Conservation (phyloP, 2,888 invertebrate genomes). For the Heteromurus nitidus region DNA sequence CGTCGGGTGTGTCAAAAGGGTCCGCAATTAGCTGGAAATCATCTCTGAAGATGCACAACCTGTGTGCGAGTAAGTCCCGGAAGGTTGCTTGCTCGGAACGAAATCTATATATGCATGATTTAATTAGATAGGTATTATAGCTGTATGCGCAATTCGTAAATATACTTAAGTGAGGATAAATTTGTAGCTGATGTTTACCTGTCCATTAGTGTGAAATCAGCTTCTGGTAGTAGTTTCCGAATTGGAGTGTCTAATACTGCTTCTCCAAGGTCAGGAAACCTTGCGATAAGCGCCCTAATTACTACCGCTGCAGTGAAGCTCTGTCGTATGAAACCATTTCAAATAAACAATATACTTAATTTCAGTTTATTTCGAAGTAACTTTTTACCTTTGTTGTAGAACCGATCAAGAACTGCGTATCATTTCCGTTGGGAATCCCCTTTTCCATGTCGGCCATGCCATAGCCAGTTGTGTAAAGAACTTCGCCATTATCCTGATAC, state of each 20-base stretch:
- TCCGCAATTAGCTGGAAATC: slow-evolving; percentile 42
- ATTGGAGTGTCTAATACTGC: slow-evolving; percentile 63
- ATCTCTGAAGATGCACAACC: slow-evolving; percentile 46
- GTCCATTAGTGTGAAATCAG: slow-evolving; percentile 60
- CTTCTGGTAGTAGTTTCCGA: slow-evolving; percentile 33
- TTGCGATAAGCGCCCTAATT: slow-evolving; percentile 49
- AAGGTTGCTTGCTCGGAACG: slow-evolving; percentile 60
- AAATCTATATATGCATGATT: slow-evolving; percentile 41
- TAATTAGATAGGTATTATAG: background rate
- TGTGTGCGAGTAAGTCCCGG: slow-evolving; percentile 65
- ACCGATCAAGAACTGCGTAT: slow-evolving; percentile 55
- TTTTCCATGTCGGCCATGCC: slow-evolving; percentile 45
- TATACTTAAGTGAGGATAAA: background rate
- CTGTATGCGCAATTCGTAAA: background rate
- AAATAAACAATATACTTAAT: background rate
- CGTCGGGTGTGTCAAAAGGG: slow-evolving; percentile 27
- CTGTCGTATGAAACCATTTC: background rate
- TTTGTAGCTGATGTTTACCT: slow-evolving; percentile 42
- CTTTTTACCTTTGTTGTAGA: slow-evolving; percentile 63
- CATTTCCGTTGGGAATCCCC: slow-evolving; percentile 33
- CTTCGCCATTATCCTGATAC: slow-evolving; percentile 28
- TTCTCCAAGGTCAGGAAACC: slow-evolving; percentile 61
- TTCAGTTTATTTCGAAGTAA: background rate
- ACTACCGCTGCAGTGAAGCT: slow-evolving; percentile 52
- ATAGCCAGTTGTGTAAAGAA: slow-evolving; percentile 46